Evolutionary conservation across 2,888 invertebrate species (phyloP).

Genomic region (Orthosia gothica): DNA sequence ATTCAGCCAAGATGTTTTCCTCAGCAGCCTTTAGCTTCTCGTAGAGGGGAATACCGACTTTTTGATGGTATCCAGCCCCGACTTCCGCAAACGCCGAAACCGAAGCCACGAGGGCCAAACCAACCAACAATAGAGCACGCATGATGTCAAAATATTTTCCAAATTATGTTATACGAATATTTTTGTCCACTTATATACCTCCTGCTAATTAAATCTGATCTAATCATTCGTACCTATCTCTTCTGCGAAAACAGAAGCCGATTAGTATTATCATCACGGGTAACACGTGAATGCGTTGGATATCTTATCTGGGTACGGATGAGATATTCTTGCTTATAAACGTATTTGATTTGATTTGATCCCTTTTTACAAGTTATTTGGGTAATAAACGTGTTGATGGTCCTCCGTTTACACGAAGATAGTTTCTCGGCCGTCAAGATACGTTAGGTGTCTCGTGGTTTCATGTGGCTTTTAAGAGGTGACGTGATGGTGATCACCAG

Average conservation of each 20-base stretch:
- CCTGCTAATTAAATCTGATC: conserved; percentile 36
- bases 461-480: too few relatives aligned
- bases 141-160: conserved; percentile 58
- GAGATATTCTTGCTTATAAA: neutral
- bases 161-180: neutral
- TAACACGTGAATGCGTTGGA: neutral
- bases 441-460: neutral
- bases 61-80: conserved; percentile 73
- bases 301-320: conserved; percentile 7
- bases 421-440: neutral
- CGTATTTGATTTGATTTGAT: neutral
- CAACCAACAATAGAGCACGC: conserved; percentile 66
- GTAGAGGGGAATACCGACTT: conserved; percentile 80
- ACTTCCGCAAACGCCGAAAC: conserved; percentile 67
- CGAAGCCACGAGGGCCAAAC: conserved; percentile 65
- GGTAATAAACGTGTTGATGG: neutral
- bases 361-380: too few relatives aligned
- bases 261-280: conserved; percentile 35
- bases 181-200: conserved; percentile 33
- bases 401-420: conserved; percentile 11
- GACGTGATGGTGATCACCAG: too few relatives aligned
- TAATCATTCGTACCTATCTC: conserved; percentile 31
- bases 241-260: neutral
- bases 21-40: conserved; percentile 76
- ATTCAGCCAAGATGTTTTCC: conserved; percentile 47